Base-by-base conservation (phyloP, 2,888 invertebrate species). In the Apomyelois bistriatella region DNA sequence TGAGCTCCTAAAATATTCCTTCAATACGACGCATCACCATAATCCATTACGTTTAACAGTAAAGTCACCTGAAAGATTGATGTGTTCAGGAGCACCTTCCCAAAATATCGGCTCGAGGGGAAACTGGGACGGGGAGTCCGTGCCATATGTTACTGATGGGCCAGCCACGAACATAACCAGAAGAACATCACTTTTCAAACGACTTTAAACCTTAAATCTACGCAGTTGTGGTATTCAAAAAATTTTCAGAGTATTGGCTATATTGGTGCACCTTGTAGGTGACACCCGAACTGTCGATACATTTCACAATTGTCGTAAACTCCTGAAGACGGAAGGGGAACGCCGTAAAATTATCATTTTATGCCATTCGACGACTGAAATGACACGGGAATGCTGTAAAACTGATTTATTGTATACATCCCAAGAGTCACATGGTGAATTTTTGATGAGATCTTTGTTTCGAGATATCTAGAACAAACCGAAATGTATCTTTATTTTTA, bases 261-360 rank as follows among this genome's bases (percentile, higher is more conserved):
- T 48, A 61, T 66, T 71, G 68, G 76, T 76, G 72, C 72, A 77
- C 77, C 79, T 79, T 70, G 68, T 72, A 90, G 89, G 86, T 89
- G 89, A 85, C 85, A 84, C 77, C 77, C 79, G 74, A 86, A 85
- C 85, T 89, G 90, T 90, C 90, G 89, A 90, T 90, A 89, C 90
- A 89, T 90, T 90, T 90, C 88, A 88, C 89, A 89, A 87, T 89
- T 88, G 90, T 89, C 90, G 88, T 90, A 90, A 90, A 90, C 77
- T 81, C 75, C 68, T 75, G 80, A 65, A 87, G 87, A 85, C 86
- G 89, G 89, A 89, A 90, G 87, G 88, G 85, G 87, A 85, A 76
- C 76, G 84, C 85, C 80, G 82, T 90, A 88, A 90, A 90, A 90
- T 90, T 89, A 90, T 90, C 85, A 89, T 90, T 90, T 90, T 90